phyloP scores from a whole-genome alignment of 2,888 invertebrate species.

The Drosophila flavopinicola region DNA sequence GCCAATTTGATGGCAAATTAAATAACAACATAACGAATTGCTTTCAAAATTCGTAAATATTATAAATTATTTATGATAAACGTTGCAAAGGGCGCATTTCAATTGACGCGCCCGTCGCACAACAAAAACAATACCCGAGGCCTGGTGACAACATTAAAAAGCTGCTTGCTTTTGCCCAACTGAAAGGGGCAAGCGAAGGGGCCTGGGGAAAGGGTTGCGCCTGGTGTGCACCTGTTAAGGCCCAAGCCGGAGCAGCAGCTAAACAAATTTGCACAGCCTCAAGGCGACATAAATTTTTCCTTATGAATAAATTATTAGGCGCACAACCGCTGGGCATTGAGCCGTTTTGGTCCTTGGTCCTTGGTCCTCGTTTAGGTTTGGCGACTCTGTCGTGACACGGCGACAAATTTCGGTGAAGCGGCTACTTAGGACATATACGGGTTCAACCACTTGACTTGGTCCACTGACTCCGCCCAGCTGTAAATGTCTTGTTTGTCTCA shows the following conservation, averaged over 20 bases:
- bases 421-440: slow-evolving; percentile 38
- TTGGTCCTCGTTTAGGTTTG: slow-evolving; percentile 10
- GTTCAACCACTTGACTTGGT: slow-evolving; percentile 51
- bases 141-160: slow-evolving; percentile 19
- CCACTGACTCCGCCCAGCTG: slow-evolving; percentile 20
- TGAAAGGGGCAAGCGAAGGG: not conserved
- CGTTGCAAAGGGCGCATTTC: slow-evolving; percentile 63
- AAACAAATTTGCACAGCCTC: slow-evolving; percentile 59
- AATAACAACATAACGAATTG: slow-evolving; percentile 49
- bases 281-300: slow-evolving; percentile 70
- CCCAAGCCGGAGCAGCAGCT: slow-evolving; percentile 47
- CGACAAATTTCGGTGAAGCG: slow-evolving; percentile 10
- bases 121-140: slow-evolving; percentile 16
- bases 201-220: slow-evolving; percentile 3
- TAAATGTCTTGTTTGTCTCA: slow-evolving; percentile 27
- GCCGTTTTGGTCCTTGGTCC: slow-evolving; percentile 2
- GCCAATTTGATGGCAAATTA: slow-evolving; percentile 52
- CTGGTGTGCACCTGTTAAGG: slow-evolving; percentile 52
- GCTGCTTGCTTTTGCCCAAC: slow-evolving; percentile 5
- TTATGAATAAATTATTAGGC: slow-evolving; percentile 76
- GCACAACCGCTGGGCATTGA: slow-evolving; percentile 40
- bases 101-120: slow-evolving; percentile 42
- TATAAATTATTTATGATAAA: slow-evolving; percentile 75
- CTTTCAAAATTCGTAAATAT: slow-evolving; percentile 44
- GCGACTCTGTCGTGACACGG: slow-evolving; percentile 1